A percentile compares a stretch with the other conserved stretches of the same genome.
Evolutionary conservation across 2,888 invertebrate species (phyloP).

Genomic region (Pheosia tremula): DNA sequence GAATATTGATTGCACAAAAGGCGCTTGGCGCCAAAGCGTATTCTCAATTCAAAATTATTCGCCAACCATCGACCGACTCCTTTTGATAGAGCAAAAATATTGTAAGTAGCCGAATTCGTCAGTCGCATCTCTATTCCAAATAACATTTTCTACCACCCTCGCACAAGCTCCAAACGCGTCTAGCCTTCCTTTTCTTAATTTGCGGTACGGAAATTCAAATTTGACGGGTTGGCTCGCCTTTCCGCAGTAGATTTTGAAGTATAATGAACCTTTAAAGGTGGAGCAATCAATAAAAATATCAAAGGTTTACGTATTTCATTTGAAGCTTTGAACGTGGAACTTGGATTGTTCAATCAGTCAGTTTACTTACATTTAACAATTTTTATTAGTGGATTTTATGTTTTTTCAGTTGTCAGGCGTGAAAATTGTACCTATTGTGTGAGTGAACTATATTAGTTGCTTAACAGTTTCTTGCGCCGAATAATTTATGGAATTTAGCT

Average conservation of each 20-base stretch:
- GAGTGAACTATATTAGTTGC: no score
- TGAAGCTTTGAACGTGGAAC: constrained; percentile 16
- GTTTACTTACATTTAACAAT: background rate
- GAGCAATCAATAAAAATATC: constrained; percentile 78
- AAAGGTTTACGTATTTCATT: constrained; percentile 51
- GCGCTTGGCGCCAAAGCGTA: constrained; percentile 81
- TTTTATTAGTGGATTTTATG: no score
- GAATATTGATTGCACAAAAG: constrained; percentile 85
- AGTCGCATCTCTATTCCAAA: constrained; percentile 73
- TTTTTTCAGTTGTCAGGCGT: no score
- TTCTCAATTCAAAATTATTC: constrained; percentile 84
- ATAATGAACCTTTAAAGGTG: constrained; percentile 78
- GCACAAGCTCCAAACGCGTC: constrained; percentile 18
- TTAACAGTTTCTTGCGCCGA: no score
- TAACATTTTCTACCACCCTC: constrained; percentile 57
- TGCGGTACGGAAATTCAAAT: constrained; percentile 81
- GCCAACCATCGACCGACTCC: constrained; percentile 72
- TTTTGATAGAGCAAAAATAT: constrained; percentile 81
- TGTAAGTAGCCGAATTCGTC: constrained; percentile 81
- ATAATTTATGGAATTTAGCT: no score
- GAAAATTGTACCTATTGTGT: no score
- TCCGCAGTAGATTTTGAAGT: constrained; percentile 75
- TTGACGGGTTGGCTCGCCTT: constrained; percentile 79
- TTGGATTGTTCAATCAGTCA: background rate
- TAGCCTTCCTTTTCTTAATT: constrained; percentile 52